phyloP scores from a whole-genome alignment of 1,140 invertebrate genomes.

The Wiebesia pumilae region DNA sequence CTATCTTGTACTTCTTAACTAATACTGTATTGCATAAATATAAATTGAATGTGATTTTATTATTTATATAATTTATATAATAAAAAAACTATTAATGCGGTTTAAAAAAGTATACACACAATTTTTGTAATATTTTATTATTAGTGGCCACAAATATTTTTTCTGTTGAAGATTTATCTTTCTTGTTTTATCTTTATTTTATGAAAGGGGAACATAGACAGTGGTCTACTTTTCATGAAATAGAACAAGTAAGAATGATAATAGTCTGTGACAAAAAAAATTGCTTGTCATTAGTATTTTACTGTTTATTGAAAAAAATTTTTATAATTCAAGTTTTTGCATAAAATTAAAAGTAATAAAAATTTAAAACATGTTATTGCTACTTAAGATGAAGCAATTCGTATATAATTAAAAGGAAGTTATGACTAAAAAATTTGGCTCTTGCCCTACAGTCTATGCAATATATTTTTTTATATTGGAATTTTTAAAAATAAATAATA shows the following conservation, averaged over 20 bases:
- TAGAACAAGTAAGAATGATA: slow-evolving; percentile 1
- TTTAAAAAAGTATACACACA: too few relatives aligned
- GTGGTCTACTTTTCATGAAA: not conserved
- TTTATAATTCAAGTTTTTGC: not conserved
- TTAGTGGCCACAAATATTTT: not conserved
- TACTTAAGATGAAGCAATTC: too few relatives aligned
- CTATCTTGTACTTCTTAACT: not conserved
- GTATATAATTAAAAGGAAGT: not conserved
- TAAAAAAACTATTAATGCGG: too few relatives aligned
- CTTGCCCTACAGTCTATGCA: too few relatives aligned
- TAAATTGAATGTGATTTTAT: not conserved
- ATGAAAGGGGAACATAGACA: not conserved
- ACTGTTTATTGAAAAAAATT: not conserved
- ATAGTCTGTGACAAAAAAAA: not conserved
- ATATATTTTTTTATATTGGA: too few relatives aligned
- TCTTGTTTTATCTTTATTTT: not conserved
- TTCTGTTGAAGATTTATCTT: not conserved
- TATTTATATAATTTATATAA: too few relatives aligned
- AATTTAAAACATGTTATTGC: too few relatives aligned
- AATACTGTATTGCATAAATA: slow-evolving; percentile 13
- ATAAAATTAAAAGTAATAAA: too few relatives aligned
- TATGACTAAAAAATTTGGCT: not conserved
- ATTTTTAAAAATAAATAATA: not conserved
- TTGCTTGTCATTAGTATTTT: not conserved
- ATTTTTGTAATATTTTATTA: too few relatives aligned